Evolutionary conservation across 2,113 vertebrate genomes (phyloP).

Genomic region (Peucedramus taeniatus): DNA sequence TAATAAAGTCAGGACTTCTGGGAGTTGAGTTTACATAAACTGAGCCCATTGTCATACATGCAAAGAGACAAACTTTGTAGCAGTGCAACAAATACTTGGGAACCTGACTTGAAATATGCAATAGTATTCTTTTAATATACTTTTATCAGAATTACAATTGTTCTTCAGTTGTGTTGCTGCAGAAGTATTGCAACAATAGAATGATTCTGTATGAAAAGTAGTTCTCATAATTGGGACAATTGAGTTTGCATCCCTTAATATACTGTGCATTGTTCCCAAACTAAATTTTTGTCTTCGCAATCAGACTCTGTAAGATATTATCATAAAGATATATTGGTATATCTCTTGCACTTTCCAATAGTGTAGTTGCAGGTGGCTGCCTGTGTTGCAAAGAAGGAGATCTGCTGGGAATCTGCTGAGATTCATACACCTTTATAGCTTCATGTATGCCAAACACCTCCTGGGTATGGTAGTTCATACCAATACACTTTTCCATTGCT

Average conservation of each 20-base stretch:
- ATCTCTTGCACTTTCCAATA: not conserved
- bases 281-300: not conserved
- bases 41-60: rapidly evolving
- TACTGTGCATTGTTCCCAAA: not conserved
- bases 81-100: not conserved
- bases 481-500: not conserved
- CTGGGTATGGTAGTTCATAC: not conserved
- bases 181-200: not conserved
- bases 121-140: not conserved
- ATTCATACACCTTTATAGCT: not conserved
- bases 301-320: not conserved
- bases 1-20: not conserved
- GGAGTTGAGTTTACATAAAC: not conserved
- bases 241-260: not conserved
- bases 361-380: not conserved
- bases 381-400: not conserved
- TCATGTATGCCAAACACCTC: not conserved
- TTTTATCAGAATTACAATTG: not conserved
- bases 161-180: not conserved
- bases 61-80: not conserved
- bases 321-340: not conserved
- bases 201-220: not conserved
- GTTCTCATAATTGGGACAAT: not conserved
- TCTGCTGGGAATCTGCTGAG: not conserved
- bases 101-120: not conserved